Evolutionary conservation across 2,113 vertebrate genomes (phyloP), one percentile per base, ranked within the genome.

Genomic region (Cyanistes caeruleus): DNA sequence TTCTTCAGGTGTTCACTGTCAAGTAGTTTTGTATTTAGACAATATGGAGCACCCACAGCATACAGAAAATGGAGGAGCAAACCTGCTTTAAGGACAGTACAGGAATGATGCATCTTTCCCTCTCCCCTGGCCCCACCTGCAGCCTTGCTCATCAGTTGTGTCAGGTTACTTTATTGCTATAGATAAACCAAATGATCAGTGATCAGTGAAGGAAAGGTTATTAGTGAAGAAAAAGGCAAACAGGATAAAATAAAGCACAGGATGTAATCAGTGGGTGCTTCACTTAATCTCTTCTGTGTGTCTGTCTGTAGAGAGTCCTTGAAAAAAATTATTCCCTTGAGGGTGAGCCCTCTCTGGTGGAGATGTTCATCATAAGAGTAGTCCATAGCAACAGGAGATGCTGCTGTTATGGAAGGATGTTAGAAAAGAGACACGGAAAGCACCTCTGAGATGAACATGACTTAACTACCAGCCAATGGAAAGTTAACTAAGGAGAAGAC

Each of bases 211-310:
- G 37, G 14, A 52, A 31, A 27, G 37, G 31, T 51, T 86, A 22
- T 51, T 76, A 79, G 31, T 33, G 22, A 76, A 33, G 5, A 68
- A 79, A 75, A 85, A 58, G n/a, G 31, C 10, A 78, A 68, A 59
- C 19, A 37, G 49, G 62, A 31, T 89, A 63, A 87, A 60, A 77
- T 35, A 28, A 78, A 91, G 14, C 52, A 64, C 3, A 35, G 55
- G 9, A 7, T 2, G 0, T 51, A 77, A 58, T 51, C 37, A 51
- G 1, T 2, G 2, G 23, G 25, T 1, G 3, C 15, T 82, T 87
- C 27, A 31, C 22, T 31, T 65, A 49, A 5, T 55, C 9, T 70
- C 27, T 72, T 81, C 20, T 70, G 5, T n/a, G 15, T 85, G 22
- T 68, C 7, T 82, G 27, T 60, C 52, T 74, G 17, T 79, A 51